Percentiles rank a stretch among this genome's conserved stretches.
Conservation (phyloP, 2,888 invertebrate genomes). For the Eulithis prunata region DNA sequence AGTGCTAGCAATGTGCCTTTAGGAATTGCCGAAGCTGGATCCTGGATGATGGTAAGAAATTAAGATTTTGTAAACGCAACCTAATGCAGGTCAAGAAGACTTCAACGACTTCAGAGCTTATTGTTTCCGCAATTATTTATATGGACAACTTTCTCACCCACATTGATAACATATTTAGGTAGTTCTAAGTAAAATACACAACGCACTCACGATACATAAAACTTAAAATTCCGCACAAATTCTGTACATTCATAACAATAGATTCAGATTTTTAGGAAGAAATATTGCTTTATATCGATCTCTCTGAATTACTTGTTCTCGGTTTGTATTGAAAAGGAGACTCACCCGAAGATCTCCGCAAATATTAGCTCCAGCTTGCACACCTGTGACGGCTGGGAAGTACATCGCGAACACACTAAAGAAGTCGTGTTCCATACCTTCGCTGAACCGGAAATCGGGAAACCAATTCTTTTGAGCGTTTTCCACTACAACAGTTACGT, state of each 20-base stretch:
- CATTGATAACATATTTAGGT: too few species aligned
- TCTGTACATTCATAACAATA: too few species aligned
- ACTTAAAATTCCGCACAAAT: too few species aligned
- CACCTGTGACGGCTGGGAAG: slow-evolving; percentile 98
- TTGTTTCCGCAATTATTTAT: too few species aligned
- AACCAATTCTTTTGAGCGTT: slow-evolving; percentile 86
- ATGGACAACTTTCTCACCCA: too few species aligned
- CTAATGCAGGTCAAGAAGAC: too few species aligned
- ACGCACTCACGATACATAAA: too few species aligned
- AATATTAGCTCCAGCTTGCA: slow-evolving; percentile 97
- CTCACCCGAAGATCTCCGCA: slow-evolving; percentile 94
- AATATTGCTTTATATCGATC: too few species aligned
- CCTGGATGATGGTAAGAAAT: slow-evolving; percentile 73
- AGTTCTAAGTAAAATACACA: too few species aligned
- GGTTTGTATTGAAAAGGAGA: background rate
- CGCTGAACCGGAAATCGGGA: slow-evolving; percentile 87
- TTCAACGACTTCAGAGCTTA: too few species aligned
- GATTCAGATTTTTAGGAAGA: too few species aligned
- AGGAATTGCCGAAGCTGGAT: slow-evolving; percentile 96
- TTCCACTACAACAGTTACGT: slow-evolving; percentile 67
- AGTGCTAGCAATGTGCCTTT: slow-evolving; percentile 96
- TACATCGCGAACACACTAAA: slow-evolving; percentile 97
- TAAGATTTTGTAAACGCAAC: background rate
- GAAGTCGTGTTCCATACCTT: slow-evolving; percentile 88
- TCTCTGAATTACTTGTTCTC: too few species aligned